Evolutionary conservation across 2,888 invertebrate species (phyloP).

Genomic region (Trissolcus brochymenae): DNA sequence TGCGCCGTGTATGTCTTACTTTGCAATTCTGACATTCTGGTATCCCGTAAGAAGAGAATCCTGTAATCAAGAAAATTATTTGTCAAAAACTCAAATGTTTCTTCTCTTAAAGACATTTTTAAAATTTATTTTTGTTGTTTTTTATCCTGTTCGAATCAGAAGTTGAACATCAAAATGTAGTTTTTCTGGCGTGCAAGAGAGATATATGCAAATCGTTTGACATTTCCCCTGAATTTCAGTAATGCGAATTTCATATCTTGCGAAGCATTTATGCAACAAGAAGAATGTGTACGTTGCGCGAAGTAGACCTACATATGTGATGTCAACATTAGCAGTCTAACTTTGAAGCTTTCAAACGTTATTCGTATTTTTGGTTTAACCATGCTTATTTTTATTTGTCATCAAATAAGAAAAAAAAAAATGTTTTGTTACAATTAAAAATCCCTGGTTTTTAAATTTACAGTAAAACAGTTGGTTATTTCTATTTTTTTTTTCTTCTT

Average conservation of each 20-base stretch:
- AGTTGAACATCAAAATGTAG: too few relatives aligned
- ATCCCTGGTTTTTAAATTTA: background rate
- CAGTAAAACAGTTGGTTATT: background rate
- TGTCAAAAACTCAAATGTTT: background rate
- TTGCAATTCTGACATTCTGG: constrained; percentile 72
- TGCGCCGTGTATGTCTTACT: constrained; percentile 62
- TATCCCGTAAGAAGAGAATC: constrained; percentile 61
- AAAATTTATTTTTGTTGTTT: too few relatives aligned
- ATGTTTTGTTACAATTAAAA: background rate
- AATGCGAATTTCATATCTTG: too few relatives aligned
- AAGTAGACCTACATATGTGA: too few relatives aligned
- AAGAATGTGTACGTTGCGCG: background rate
- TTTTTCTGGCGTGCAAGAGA: too few relatives aligned
- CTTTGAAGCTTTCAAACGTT: too few relatives aligned
- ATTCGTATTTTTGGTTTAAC: too few relatives aligned
- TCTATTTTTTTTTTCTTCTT: background rate
- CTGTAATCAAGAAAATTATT: constrained; percentile 60
- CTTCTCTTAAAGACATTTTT: too few relatives aligned
- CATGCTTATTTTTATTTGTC: background rate
- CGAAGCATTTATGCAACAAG: background rate
- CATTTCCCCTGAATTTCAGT: too few relatives aligned
- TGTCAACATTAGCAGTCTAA: too few relatives aligned
- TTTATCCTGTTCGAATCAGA: too few relatives aligned
- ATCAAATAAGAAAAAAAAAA: background rate
- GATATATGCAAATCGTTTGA: too few relatives aligned